Base-by-base conservation (phyloP, 2,888 invertebrate genomes). In the Rhagonycha lutea region DNA sequence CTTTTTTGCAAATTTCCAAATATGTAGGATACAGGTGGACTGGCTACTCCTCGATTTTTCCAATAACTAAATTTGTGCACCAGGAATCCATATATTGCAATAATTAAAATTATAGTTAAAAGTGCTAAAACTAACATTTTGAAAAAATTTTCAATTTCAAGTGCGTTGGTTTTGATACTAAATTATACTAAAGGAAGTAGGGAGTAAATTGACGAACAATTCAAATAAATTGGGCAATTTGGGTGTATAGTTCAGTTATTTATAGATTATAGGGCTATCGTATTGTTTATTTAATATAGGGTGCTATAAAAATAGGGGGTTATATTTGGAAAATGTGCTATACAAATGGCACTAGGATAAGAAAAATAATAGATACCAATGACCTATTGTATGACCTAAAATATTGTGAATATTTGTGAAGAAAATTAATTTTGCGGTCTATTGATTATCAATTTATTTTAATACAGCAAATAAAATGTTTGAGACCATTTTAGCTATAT, bases 1-100 rank as follows among this genome's bases (percentile, higher is more conserved):
- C 80, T 77, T 12, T 80, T 80, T 12, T 81, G 81, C 10, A 86
- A 70, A 79, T 85, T 86, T n/a, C 84, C 84, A 26, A 82, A 81
- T 74, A 83, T 74, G 11, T 80, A 74, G 26, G 68, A 77, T 2
- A 83, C 81, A 67, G 76, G 72, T n/a, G 83, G 82, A 65, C 79
- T 80, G 7, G 82, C 81, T 11, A 86, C 80, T 18, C 82, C 81
- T 24, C 78, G 76, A 63, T 79, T 83, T 70, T 81, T 77, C 84
- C 84, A 86, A 72, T 81, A 83, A 68, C 68, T 65, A 70, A 80
- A 79, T 4, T 47, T 47, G 47, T 47, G 47, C n/a, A 2, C 47
- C 11, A 47, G n/a, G n/a, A 47, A 2, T 47, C n/a, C 47, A n/a
- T 47, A 47, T 7, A 47, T 8, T 47, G 47, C 47, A 10, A 47